Percentiles rank a stretch among this genome's conserved stretches.
Conservation (phyloP, 1,140 invertebrate species). For the Drosophila ananassae region DNA sequence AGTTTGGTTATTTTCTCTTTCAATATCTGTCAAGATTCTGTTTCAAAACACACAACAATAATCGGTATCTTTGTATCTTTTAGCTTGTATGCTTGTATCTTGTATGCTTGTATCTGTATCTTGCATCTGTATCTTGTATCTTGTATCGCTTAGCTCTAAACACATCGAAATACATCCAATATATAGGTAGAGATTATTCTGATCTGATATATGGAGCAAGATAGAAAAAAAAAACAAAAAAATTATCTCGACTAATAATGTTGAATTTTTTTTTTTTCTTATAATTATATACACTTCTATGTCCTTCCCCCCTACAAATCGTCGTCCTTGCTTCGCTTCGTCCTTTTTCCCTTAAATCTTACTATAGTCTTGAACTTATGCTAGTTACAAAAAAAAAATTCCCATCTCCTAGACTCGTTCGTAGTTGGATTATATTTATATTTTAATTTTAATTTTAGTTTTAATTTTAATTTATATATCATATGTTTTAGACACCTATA, state of each 20-base stretch:
- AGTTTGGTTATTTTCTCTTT: constrained; percentile 35
- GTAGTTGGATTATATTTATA: too few species aligned
- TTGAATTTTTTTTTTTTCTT: constrained; percentile 11
- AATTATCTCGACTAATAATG: constrained; percentile 26
- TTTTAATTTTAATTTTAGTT: too few species aligned
- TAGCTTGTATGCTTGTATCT: neutral
- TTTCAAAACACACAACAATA: constrained; percentile 56
- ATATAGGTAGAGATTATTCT: constrained; percentile 46
- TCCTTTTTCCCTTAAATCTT: constrained; percentile 40
- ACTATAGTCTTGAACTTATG: constrained; percentile 68
- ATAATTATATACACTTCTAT: constrained; percentile 27
- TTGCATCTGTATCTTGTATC: neutral
- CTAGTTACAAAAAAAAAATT: constrained; percentile 58
- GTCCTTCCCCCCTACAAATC: constrained; percentile 7
- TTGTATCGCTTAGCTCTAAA: constrained; percentile 32
- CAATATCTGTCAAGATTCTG: constrained; percentile 31
- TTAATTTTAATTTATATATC: constrained; percentile 21
- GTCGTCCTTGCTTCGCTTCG: neutral
- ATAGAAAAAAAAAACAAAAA: constrained; percentile 33
- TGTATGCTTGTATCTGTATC: neutral
- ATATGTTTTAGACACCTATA: constrained; percentile 63
- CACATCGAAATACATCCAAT: constrained; percentile 36
- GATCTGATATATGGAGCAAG: constrained; percentile 40
- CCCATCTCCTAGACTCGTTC: neutral
- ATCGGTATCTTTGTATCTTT: constrained; percentile 25